Base-by-base conservation (phyloP, 1,140 invertebrate genomes). In the Pygmarrhopalites habei region DNA sequence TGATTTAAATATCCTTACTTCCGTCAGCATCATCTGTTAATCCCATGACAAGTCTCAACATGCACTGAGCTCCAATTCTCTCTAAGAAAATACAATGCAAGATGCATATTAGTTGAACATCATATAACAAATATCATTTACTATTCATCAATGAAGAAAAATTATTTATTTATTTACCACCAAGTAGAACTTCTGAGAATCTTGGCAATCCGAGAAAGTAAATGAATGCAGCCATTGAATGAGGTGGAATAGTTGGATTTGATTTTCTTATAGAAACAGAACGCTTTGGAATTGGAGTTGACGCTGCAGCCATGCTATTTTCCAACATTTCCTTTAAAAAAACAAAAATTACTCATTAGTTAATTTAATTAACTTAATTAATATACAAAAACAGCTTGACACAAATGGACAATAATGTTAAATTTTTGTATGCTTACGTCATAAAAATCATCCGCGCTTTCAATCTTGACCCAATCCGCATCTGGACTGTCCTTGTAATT, bases 21-120 rank as follows among this genome's bases (percentile, higher is more conserved):
- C 89, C 91, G 75, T 94, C 90, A 39, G 90, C 91, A 74, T 93
- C 90, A 72, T 92, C 89, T 0, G 88, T 89, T 0, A 94, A 90
- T 1, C 92, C 92, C 10, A 95, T 79, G 17, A 92, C 86, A 21
- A 95, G 78, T 4, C 91, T 78, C 32, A 95, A 77, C 46, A 95
- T 78, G 77, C 88, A 92, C 71, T 90, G 86, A 0, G 92, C 91
- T 47, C 86, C 84, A 70, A 87, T 84, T 56, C 87, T 84, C 75
- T 92, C 88, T 72, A n/a, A n/a, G n/a, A n/a, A n/a, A n/a, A n/a
- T n/a, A n/a, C n/a, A n/a, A n/a, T n/a, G n/a, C n/a, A n/a, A n/a
- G n/a, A n/a, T n/a, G n/a, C n/a, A n/a, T n/a, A n/a, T n/a, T n/a
- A n/a, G n/a, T n/a, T n/a, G n/a, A n/a, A n/a, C n/a, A n/a, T n/a